These are phyloP conservation scores for Rhodeus uyekii DNA, from an alignment of 2,797 vertebrate species.

Conservation along the genomic window DNA sequence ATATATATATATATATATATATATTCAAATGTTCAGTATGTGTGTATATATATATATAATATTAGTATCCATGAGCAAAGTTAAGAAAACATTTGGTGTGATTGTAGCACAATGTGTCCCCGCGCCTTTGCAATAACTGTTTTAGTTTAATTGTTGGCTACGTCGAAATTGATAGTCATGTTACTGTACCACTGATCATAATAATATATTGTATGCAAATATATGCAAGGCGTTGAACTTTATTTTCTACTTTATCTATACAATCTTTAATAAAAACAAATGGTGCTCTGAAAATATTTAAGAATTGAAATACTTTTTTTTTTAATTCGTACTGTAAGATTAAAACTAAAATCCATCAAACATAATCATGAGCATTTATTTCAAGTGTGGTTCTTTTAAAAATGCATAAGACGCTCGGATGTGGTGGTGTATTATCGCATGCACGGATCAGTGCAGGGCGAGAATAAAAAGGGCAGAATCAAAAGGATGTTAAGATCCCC, in stretches of 20 bases:
- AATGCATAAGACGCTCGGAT: conserved; percentile 21
- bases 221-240: background rate
- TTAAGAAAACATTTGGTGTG: background rate
- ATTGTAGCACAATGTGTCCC: background rate
- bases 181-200: background rate
- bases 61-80: background rate
- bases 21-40: too few species aligned
- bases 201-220: background rate
- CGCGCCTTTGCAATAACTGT: background rate
- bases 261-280: background rate
- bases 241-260: background rate
- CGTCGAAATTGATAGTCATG: background rate
- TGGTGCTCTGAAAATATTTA: background rate
- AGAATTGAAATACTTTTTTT: background rate
- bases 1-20: too few species aligned
- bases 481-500: conserved; percentile 60
- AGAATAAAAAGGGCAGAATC: conserved; percentile 49
- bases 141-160: background rate
- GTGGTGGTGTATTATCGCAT: conserved; percentile 23
- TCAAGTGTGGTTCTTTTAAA: conserved; percentile 22
- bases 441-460: conserved; percentile 44
- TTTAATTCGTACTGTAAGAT: background rate
- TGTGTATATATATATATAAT: background rate
- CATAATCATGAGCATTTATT: conserved; percentile 16
- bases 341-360: background rate